phyloP scores from a whole-genome alignment of 37 sponge, comb jelly and placozoan species.

The Eunapius fragilis region DNA sequence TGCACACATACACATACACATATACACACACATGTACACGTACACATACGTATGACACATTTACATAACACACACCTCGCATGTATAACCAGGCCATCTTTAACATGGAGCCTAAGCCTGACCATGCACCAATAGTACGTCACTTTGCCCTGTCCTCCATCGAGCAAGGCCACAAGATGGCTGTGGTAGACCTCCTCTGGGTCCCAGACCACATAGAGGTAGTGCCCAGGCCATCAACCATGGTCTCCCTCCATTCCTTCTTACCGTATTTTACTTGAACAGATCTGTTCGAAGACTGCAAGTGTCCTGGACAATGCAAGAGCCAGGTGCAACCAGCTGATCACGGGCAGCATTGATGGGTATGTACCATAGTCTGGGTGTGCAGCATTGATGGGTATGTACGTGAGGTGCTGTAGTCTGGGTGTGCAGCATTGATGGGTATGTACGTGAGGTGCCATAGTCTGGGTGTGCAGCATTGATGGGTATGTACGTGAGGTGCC shows the following conservation, averaged over 20 bases:
- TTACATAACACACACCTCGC: neutral
- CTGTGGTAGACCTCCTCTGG: slow-evolving; percentile 87
- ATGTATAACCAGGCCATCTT: slow-evolving; percentile 63
- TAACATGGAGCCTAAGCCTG: slow-evolving; percentile 77
- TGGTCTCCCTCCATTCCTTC: neutral
- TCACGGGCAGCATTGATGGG: slow-evolving; percentile 49
- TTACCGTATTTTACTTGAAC: neutral
- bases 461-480: too few species aligned
- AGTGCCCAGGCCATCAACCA: slow-evolving; percentile 13
- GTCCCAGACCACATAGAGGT: slow-evolving; percentile 92
- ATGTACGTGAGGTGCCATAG: slow-evolving; percentile 2
- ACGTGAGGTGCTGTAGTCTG: too few species aligned
- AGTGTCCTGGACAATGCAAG: slow-evolving; percentile 35
- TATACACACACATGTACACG: slow-evolving; percentile 52
- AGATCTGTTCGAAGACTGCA: slow-evolving; percentile 47
- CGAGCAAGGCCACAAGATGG: slow-evolving; percentile 83
- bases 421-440: slow-evolving; percentile 73
- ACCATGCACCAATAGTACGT: slow-evolving; percentile 87
- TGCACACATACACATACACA: slow-evolving; percentile 41
- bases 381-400: too few species aligned
- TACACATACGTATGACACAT: slow-evolving; percentile 31
- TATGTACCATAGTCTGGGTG: too few species aligned
- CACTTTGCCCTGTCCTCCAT: slow-evolving; percentile 84
- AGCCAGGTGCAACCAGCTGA: slow-evolving; percentile 64
- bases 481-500: too few species aligned